A percentile compares a stretch with the other conserved stretches of the same genome.
Evolutionary conservation across 1,140 invertebrate species (phyloP).

Genomic region (Cephus cinctus): DNA sequence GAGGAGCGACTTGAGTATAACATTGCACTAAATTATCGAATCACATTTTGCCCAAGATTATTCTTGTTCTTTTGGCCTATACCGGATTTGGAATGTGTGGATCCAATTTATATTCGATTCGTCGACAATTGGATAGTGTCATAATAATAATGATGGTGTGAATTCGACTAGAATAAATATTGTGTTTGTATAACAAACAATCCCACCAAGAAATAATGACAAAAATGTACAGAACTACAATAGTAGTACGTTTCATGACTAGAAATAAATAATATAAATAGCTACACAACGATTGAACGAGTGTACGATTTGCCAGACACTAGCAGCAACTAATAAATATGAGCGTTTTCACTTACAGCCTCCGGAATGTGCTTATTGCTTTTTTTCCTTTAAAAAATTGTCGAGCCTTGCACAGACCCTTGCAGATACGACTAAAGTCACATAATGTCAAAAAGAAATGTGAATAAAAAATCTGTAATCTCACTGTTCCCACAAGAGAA

Average conservation of each 20-base stretch:
- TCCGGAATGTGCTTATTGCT: background rate
- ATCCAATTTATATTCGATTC: background rate
- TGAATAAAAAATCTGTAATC: no score
- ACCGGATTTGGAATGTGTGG: background rate
- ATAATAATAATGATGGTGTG: no score
- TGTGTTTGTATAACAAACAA: slow-evolving; percentile 31
- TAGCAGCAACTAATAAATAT: no score
- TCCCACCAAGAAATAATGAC: slow-evolving; percentile 10
- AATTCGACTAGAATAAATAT: slow-evolving; percentile 28
- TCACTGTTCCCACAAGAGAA: no score
- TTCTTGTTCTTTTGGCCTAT: background rate
- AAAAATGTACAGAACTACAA: background rate
- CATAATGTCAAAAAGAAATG: no score
- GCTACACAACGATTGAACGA: background rate
- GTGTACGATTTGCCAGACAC: background rate
- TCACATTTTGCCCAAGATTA: slow-evolving; percentile 17
- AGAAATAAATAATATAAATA: background rate
- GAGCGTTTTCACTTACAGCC: background rate
- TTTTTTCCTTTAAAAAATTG: background rate
- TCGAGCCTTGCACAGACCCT: no score
- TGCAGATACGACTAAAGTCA: no score
- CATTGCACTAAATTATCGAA: slow-evolving; percentile 39
- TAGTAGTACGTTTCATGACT: background rate
- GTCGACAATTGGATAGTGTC: no score
- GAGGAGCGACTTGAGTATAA: slow-evolving; percentile 25